Base-by-base conservation (phyloP, 2,888 invertebrate species). In the Cerastis rubricosa region DNA sequence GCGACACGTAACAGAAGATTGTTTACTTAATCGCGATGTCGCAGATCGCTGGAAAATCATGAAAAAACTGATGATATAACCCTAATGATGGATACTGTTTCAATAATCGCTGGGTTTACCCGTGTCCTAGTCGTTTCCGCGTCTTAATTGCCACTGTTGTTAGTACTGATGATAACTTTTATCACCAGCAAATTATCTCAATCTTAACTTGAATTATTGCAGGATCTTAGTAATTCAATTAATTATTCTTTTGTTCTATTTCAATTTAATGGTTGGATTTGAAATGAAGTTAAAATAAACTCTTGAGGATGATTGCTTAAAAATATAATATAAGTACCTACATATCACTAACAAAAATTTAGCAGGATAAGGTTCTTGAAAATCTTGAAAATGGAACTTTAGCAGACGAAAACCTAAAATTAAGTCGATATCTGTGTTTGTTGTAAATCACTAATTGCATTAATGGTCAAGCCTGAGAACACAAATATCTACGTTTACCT, bases 111-210 rank as follows among this genome's bases (percentile, higher is more conserved):
- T 68, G 93, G 93, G 81, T 90, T 94, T 94, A 91, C 92, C 93
- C 90, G 89, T 91, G 91, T 94, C 93, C 94, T 94, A 93, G 90
- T 89, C 35, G 71, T 75, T 81, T 83, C 83, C 78, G 77, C 68
- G 71, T 77, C 68, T 29, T 86, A 85, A 86, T 83, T 88, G 71
- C 54, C 17, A 35, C 64, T 49, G 75, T 68, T 76, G 74, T 67
- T 74, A 45, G 63, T 68, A 66, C 61, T 74, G 67, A 78, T 54
- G 78, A 35, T 72, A 68, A 78, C 74, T 83, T 70, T 76, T 84
- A 83, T 87, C 76, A 74, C 35, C 29, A 22, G 59, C 64, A 74
- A 80, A 74, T 83, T 70, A 78, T 81, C 78, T 72, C 66, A 71
- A 68, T 88, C 71, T 79, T 80, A 80, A 77, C 69, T 68, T 84